Base-by-base conservation (phyloP, 2,113 vertebrate genomes). In the Peromyscus polionotus region DNA sequence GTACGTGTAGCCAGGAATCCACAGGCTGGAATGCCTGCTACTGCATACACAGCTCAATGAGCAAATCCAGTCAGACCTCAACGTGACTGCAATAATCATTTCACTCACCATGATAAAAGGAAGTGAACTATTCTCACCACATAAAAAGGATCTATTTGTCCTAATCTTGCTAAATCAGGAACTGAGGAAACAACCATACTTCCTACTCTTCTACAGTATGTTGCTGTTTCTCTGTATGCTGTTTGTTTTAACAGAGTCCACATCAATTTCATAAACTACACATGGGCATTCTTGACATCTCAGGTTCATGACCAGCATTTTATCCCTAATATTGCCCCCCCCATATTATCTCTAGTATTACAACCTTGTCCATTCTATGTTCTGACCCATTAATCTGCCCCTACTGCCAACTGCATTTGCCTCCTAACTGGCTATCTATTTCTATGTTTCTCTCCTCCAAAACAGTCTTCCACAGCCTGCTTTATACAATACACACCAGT, bases 111-210 rank as follows among this genome's bases (percentile, higher is more conserved):
- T 80, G 26, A 20, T 93, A 26, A 31, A 17, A 97, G 54, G 26
- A 91, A 87, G 90, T 88, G 79, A 81, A 93, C 19, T 92, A 87
- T n/a, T 91, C 77, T 83, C 10, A 36, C 39, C 77, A 73, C 22
- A 91, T 89, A 68, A 95, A 96, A 95, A 11, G 90, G 68, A 80
- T 39, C 51, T 65, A 97, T 33, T 42, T 19, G 85, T 87, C 83
- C 63, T 91, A 95, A 84, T 20, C 68, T 95, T 91, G 79, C 57
- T 94, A 93, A 96, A 94, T 75, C 79, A 94, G 26, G 9, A 26
- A 36, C 65, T 96, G 19, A 73, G 73, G 91, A 93, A 93, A 97
- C 70, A 80, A 88, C 9, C 65, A 28, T 33, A 68, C 76, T 72
- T 94, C 57, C 51, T 76, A 17, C 39, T 91, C 90, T 75, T 90